A percentile compares a stretch with the other conserved stretches of the same genome.
Conservation (phyloP, 2,113 vertebrate species). For the Anseranas semipalmata region DNA sequence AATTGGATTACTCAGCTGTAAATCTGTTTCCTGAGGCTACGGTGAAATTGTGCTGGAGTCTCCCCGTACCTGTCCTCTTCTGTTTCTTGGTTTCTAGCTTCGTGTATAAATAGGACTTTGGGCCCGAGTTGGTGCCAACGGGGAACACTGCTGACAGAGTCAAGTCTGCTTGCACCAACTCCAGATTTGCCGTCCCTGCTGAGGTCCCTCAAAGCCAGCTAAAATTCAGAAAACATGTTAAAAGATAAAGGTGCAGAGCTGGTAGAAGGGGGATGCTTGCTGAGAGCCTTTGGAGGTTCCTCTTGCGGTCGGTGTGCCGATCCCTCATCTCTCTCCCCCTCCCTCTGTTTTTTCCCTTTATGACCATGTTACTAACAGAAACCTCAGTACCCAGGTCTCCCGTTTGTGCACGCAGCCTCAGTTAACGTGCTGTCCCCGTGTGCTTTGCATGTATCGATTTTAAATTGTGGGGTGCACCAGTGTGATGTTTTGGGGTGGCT, state of each 20-base stretch:
- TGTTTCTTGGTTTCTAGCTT: neutral
- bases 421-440: neutral
- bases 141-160: neutral
- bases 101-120: neutral
- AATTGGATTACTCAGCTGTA: neutral
- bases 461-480: neutral
- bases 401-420: fast-evolving
- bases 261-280: neutral
- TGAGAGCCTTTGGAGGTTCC: neutral
- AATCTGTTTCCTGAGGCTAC: neutral
- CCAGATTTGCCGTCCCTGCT: neutral
- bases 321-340: neutral
- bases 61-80: neutral
- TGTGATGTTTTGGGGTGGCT: neutral
- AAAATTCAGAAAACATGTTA: neutral
- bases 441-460: neutral
- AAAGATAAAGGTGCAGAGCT: neutral
- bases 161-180: fast-evolving
- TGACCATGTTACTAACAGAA: neutral
- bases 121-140: neutral
- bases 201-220: neutral
- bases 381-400: neutral
- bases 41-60: neutral
- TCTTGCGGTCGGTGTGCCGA: fast-evolving
- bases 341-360: neutral